Evolutionary conservation across 2,888 invertebrate genomes (phyloP), one percentile per base, ranked within the genome.

Genomic region (Chrysopilus asiliformis): DNA sequence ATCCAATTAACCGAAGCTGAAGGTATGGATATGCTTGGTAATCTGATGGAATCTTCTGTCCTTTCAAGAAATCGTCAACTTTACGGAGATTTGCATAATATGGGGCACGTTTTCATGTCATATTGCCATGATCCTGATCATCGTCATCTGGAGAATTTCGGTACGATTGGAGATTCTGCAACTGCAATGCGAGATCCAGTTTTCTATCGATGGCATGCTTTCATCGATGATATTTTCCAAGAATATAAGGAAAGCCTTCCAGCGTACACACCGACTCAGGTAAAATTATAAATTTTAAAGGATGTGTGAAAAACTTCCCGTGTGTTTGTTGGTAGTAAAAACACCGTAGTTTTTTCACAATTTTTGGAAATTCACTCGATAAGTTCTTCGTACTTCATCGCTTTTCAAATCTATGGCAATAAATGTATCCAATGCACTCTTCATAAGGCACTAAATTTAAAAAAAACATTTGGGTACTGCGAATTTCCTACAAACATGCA

Each of bases 121-220:
- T 77, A 73, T 52, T 66, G 74, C 5, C 86, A 87, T 53, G 87
- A 89, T 58, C 86, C 86, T 0, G 85, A 85, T 52, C 70, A 73
- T 10, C 49, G 61, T 0, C 55, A 54, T 27, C 51, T 83, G 77
- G 86, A 87, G 67, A 68, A 72, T 2, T 77, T 79, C 48, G 72
- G 79, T 18, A 76, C 83, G 1, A 83, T 87, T 68, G 84, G 80
- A 1, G 85, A 85, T 51, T 75, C 80, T 4, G 74, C 83, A 0
- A 84, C 84, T 0, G 82, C 85, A 1, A 84, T 87, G 83, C 70
- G 86, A 32, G 87, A 87, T 59, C 86, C 87, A 0, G 67, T 82
- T 43, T 87, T 87, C 67, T 87, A 83, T 65, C 75, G 84, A 52
- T 85, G 80, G 81, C 87, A 87, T 52, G 75, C 76, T 1, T 82